Percentiles rank a stretch among this genome's conserved stretches.
phyloP scores from a whole-genome alignment of 2,113 vertebrate species.

The Polypterus senegalus region DNA sequence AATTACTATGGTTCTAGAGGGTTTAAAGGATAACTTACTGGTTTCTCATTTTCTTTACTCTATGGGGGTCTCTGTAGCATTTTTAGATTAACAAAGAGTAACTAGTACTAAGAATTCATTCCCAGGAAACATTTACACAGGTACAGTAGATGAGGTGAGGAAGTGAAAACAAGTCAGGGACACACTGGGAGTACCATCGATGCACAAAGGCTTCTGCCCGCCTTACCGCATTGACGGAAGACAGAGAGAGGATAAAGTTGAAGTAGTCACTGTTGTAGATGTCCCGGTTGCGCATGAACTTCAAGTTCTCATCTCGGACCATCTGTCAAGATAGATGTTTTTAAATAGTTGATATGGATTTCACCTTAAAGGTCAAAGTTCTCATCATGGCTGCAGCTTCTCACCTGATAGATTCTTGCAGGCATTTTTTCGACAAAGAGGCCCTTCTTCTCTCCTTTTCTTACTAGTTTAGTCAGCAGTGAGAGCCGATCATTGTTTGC shows the following conservation, averaged over 20 bases:
- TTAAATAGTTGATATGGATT: too few species aligned
- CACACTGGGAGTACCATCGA: background rate
- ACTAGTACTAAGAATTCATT: too few species aligned
- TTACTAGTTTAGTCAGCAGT: slow-evolving; percentile 87
- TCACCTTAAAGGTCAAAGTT: too few species aligned
- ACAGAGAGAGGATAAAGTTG: slow-evolving; percentile 87
- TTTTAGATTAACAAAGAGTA: too few species aligned
- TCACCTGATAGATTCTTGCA: slow-evolving; percentile 87
- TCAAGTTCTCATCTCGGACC: slow-evolving; percentile 95
- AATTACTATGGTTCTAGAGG: too few species aligned
- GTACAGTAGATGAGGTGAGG: too few species aligned
- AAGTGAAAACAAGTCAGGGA: too few species aligned
- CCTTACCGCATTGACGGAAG: slow-evolving; percentile 87
- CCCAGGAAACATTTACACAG: too few species aligned
- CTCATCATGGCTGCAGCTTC: background rate
- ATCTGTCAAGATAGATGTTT: slow-evolving; percentile 45
- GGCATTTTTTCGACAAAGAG: slow-evolving; percentile 98
- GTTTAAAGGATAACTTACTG: too few species aligned
- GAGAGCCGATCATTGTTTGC: slow-evolving; percentile 92
- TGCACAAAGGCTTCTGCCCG: slow-evolving; percentile 1
- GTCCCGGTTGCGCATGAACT: slow-evolving; percentile 97
- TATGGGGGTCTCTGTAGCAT: too few species aligned
- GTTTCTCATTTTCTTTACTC: too few species aligned
- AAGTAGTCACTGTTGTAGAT: slow-evolving; percentile 97
- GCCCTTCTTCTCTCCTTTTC: slow-evolving; percentile 93